Evolutionary conservation across 2,113 vertebrate species (phyloP).

Genomic region (Vireo altiloquus): DNA sequence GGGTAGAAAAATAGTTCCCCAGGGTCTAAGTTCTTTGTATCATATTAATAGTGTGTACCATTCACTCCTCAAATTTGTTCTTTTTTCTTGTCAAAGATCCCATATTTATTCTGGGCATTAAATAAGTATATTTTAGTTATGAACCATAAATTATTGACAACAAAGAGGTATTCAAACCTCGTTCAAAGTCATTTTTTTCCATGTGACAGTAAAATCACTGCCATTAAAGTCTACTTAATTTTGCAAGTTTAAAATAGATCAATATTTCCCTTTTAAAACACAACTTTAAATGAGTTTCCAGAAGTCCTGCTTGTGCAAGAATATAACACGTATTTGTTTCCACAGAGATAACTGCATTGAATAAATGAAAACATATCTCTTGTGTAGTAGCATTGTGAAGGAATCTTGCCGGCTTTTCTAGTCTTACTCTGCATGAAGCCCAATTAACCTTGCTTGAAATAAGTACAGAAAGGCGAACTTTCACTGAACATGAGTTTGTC

Average conservation of each 20-base stretch:
- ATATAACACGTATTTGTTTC: not conserved
- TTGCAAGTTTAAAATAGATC: conserved; percentile 14
- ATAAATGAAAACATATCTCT: not conserved
- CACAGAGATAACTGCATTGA: not conserved
- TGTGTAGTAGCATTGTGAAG: not conserved
- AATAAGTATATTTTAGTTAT: conserved; percentile 1
- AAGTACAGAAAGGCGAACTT: not conserved
- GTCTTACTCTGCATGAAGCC: not conserved
- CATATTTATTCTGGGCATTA: conserved; percentile 13
- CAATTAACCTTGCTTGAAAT: not conserved
- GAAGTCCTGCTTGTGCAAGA: not conserved
- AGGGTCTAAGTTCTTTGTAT: not conserved
- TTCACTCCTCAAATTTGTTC: not conserved
- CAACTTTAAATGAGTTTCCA: not conserved
- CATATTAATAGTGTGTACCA: not conserved
- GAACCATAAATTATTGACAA: conserved; percentile 8
- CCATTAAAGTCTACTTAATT: conserved; percentile 17
- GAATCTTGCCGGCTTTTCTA: not conserved
- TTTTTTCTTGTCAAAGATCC: not conserved
- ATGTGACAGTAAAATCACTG: not conserved
- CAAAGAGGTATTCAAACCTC: not conserved
- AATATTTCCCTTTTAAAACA: not conserved
- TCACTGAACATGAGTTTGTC: not conserved
- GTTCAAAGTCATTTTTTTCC: not conserved
- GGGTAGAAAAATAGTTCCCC: conserved; percentile 43